Evolutionary conservation across 2,113 vertebrate species (phyloP), one percentile per base, ranked within the genome.

Genomic region (Chionis minor): DNA sequence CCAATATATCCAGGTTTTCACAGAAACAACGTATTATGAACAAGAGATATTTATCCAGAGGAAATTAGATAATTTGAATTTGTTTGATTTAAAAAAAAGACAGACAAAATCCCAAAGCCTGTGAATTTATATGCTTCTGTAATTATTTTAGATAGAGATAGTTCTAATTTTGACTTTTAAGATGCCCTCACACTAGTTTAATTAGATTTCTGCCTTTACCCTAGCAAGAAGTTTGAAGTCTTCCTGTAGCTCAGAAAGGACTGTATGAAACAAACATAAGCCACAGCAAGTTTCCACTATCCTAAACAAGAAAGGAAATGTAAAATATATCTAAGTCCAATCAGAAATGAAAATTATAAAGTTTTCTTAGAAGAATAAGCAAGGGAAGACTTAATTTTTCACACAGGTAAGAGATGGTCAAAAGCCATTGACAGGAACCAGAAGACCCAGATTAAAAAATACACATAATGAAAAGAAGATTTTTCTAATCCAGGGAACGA

Each of bases 401-500:
- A 55, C 58, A 56, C 20, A 51, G 10, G 23, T 59, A 74, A 90
- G 88, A 81, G 63, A 91, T 55, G 22, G 19, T 69, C n/a, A 69
- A 89, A 97, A 77, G 24, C n/a, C 66, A 45, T 71, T 91, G 42
- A 79, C 35, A 78, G 55, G 38, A 88, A 96, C 18, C 33, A 73
- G 73, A 92, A 91, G 62, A 79, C 40, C 24, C 40, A 59, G 35
- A 30, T 81, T 74, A n/a, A 86, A 84, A 28, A 12, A 9, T 22
- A 49, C 18, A 78, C 11, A 71, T 40, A 75, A 90, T 67, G 55
- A 89, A 88, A 91, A 91, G 21, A 80, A 79, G 6, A 18, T 95
- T 85, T 86, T 81, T 95, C 82, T 35, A 91, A 78, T 80, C 63
- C 67, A 86, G 73, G 45, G 47, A 59, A 94, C n/a, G 96, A 90